Base-by-base conservation (phyloP, 2,888 invertebrate genomes). In the Camponotus fellah region DNA sequence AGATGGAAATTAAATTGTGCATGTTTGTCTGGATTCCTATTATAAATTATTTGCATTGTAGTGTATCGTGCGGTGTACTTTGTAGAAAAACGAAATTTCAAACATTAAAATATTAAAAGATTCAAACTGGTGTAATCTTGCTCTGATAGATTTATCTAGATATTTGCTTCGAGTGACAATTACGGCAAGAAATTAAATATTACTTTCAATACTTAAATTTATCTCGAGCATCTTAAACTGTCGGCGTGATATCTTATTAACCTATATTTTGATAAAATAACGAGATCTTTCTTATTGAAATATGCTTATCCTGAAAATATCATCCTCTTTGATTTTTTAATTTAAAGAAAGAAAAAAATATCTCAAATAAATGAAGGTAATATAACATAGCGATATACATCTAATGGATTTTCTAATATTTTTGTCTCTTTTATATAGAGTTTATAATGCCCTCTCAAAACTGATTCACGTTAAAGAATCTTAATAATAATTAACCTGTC, bases 1-100 rank as follows among this genome's bases (percentile, higher is more conserved):
- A 49, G 71, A 32, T 88, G 85, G 87, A 88, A 85, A 80, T 72
- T 84, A 76, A 77, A 85, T 56, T 65, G 85, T 80, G 62, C 65
- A 69, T 71, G 81, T 82, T 88, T 83, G 76, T 87, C 88, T 89
- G 82, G 90, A 88, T 87, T 88, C 83, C 80, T 82, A 82, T 83
- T 72, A 26, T 37, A 60, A 72, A 17, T n/a, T 46, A 72, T 4
- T 34, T 46, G 37, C 17, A 8, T 14, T 14, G 5, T 21, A 17
- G 46, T 71, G 8, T 37, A 60, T 79, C 46, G 12, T 65, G 34
- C 46, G n/a, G 9, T 46, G 8, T 26, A 40, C 17, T 10, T 77
- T 17, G 3, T 40, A 68, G 10, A 77, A 68, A n/a, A 69, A 21
- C 9, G n/a, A 77, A 37, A 26, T 43, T 69, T 60, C 21, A 26